Conservation (phyloP, 2,113 vertebrate species). For the Rhinolophus ferrumequinum region DNA sequence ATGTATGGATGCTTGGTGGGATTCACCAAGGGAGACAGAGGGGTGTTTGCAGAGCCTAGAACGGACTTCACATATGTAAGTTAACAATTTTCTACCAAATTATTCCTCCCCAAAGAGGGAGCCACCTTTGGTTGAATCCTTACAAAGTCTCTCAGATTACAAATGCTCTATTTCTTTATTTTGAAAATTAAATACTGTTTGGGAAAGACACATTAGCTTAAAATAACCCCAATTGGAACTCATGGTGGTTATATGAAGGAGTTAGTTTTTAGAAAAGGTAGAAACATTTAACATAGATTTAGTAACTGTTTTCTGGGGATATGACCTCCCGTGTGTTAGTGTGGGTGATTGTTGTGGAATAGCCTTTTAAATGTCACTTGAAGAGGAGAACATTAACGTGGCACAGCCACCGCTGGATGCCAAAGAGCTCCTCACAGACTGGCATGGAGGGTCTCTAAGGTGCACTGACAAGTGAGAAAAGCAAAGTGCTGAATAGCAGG, state of each 20-base stretch:
- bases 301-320: neutral
- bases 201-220: neutral
- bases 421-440: too few relatives aligned
- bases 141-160: neutral
- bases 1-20: rapidly evolving
- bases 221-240: neutral
- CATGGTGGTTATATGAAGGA: neutral
- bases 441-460: rapidly evolving
- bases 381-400: neutral
- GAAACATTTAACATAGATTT: neutral
- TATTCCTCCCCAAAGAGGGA: neutral
- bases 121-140: neutral
- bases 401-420: neutral
- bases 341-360: too few relatives aligned
- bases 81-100: neutral
- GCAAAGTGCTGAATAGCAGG: neutral
- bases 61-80: rapidly evolving
- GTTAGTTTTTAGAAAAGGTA: neutral
- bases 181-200: neutral
- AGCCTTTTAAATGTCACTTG: neutral
- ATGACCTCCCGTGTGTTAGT: rapidly evolving
- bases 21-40: rapidly evolving
- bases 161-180: neutral
- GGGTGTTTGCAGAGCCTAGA: neutral
- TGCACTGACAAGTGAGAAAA: rapidly evolving